phyloP scores from a whole-genome alignment of 2,797 vertebrate species.

The Euphonia xanthogaster region DNA sequence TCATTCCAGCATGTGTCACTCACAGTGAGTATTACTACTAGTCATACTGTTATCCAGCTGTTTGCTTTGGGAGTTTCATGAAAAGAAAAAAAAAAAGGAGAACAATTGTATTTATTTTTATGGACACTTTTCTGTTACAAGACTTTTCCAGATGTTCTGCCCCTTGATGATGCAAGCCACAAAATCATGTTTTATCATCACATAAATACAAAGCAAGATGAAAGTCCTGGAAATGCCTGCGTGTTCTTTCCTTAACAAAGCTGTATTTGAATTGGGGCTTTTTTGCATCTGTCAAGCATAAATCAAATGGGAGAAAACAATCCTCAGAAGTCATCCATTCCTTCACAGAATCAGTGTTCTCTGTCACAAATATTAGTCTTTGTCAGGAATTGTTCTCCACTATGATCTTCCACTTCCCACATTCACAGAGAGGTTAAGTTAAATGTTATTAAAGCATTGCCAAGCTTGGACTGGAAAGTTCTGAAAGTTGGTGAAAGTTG shows the following conservation, averaged over 20 bases:
- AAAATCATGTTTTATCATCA: constrained; percentile 6
- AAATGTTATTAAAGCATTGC: not conserved
- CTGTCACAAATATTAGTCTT: not conserved
- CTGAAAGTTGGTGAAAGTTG: not conserved
- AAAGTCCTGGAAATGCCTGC: constrained; percentile 45
- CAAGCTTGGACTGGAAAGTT: not conserved
- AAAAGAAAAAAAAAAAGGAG: not conserved
- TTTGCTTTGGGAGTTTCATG: not conserved
- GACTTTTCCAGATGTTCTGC: constrained; percentile 12
- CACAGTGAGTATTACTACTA: not conserved
- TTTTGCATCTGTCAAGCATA: constrained; percentile 23
- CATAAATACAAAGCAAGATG: constrained; percentile 44
- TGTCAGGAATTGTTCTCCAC: not conserved
- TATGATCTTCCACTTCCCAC: not conserved
- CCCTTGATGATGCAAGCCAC: not conserved
- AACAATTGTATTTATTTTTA: not conserved
- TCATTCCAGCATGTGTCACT: not conserved
- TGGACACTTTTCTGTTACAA: not conserved
- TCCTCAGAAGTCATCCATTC: not conserved
- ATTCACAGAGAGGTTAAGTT: not conserved
- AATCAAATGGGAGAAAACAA: not conserved
- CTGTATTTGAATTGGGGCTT: not conserved
- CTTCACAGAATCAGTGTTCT: not conserved
- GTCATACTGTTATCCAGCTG: not conserved
- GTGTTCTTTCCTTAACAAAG: not conserved